Evolutionary conservation across 2,113 vertebrate genomes (phyloP).

Genomic region (Anas platyrhynchos): DNA sequence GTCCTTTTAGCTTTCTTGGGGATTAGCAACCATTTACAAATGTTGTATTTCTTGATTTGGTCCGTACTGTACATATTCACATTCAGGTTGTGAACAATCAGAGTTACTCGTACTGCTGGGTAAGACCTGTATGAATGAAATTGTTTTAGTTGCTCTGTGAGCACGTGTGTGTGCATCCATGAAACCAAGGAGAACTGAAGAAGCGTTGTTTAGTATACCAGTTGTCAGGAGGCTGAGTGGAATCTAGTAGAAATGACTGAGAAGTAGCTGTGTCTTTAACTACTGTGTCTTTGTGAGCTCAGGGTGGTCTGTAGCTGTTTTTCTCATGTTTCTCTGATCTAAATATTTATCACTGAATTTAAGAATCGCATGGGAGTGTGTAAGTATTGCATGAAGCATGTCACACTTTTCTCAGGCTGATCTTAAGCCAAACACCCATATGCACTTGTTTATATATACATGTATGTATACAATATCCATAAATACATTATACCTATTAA

Average conservation of each 20-base stretch:
- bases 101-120: not conserved
- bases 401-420: not conserved
- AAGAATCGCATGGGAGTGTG: not conserved
- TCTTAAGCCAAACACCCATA: not conserved
- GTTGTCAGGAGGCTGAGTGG: not conserved
- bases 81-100: not conserved
- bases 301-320: not conserved
- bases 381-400: not conserved
- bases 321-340: not conserved
- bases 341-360: not conserved
- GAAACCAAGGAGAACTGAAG: not conserved
- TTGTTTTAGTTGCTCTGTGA: not conserved
- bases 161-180: not conserved
- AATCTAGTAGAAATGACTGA: not conserved
- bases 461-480: not conserved
- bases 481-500: not conserved
- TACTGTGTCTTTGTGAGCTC: accelerated
- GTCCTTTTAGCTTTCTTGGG: not conserved
- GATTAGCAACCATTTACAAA: not conserved
- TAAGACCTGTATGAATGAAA: not conserved
- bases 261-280: not conserved
- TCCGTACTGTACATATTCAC: not conserved
- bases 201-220: not conserved
- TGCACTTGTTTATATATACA: not conserved
- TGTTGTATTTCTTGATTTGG: not conserved